phyloP scores from a whole-genome alignment of 1,140 invertebrate genomes.

The Cylas formicarius region DNA sequence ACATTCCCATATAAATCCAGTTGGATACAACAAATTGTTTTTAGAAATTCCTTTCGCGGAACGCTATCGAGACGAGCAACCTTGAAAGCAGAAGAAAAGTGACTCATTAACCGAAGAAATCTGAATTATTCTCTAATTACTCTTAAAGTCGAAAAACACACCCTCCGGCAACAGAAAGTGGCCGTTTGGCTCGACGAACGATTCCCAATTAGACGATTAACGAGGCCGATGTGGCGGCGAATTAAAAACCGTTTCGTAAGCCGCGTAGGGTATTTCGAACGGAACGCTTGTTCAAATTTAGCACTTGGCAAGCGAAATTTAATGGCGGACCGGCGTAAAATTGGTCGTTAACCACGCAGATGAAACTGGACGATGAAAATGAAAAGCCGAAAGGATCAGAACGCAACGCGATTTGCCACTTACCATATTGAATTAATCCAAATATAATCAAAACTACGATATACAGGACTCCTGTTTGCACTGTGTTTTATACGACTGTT shows the following conservation, averaged over 20 bases:
- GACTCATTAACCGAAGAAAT: neutral
- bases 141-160: too few species aligned
- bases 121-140: too few species aligned
- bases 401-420: slow-evolving; percentile 25
- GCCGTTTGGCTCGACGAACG: neutral
- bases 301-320: slow-evolving; percentile 30
- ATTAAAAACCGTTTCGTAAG: slow-evolving; percentile 1
- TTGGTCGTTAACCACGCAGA: slow-evolving; percentile 1
- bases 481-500: slow-evolving; percentile 32
- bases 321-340: slow-evolving; percentile 24
- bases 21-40: neutral
- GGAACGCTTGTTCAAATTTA: slow-evolving; percentile 13
- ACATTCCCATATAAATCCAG: slow-evolving; percentile 25
- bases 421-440: slow-evolving; percentile 40
- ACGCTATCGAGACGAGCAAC: neutral
- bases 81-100: slow-evolving; percentile 8
- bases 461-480: slow-evolving; percentile 34
- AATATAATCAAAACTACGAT: slow-evolving; percentile 30
- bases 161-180: too few species aligned
- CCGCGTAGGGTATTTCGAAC: slow-evolving; percentile 2
- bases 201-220: neutral
- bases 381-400: neutral
- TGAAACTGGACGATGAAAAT: slow-evolving; percentile 7
- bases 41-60: neutral
- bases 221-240: neutral